Evolutionary conservation across 1,140 invertebrate species (phyloP), one percentile per base, ranked within the genome.

Genomic region (Saxidomus purpurata): DNA sequence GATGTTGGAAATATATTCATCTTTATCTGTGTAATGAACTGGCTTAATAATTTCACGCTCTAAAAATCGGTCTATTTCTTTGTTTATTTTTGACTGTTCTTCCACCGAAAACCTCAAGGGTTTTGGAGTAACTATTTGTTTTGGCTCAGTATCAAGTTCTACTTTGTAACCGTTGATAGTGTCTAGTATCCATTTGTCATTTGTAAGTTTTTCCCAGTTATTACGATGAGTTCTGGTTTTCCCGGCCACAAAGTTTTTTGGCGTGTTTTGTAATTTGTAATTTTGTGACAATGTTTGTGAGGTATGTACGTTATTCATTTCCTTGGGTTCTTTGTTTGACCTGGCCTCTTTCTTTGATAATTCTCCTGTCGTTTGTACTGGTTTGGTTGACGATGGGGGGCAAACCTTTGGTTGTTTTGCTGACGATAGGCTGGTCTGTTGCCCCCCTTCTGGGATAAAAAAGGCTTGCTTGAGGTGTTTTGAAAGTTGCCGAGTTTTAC

Each of bases 1-100:
- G n/a, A n/a, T 77, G 38, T 77, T 77, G 15, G 74, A 77, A 17
- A 49, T 77, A 17, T 25, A 40, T 43, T 77, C 74, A 43, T 19
- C 25, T 2, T 6, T 11, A 25, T 77, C 43, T 25, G 36, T 49
- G 8, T 77, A 11, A 25, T 11, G n/a, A 9, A 77, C 36, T 77
- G 13, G 13, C 28, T 77, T 38, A 77, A 69, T 69, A 3, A 69
- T 69, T 13, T 69, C 34, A n/a, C 67, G 34, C 15, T 22, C 1
- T 40, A 31, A 31, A 34, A 69, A 69, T 69, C 67, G 6, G 11
- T 69, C 67, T 2, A 77, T 11, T 49, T 77, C 74, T 17, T 3
- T 28, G 19, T 77, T 40, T 22, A 77, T 40, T 77, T 40, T 49
- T 43, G 8, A 25, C 25, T 77, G 36, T 43, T 77, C 74, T 15